Conservation (phyloP, 2,888 invertebrate genomes). For the Apamea anceps region DNA sequence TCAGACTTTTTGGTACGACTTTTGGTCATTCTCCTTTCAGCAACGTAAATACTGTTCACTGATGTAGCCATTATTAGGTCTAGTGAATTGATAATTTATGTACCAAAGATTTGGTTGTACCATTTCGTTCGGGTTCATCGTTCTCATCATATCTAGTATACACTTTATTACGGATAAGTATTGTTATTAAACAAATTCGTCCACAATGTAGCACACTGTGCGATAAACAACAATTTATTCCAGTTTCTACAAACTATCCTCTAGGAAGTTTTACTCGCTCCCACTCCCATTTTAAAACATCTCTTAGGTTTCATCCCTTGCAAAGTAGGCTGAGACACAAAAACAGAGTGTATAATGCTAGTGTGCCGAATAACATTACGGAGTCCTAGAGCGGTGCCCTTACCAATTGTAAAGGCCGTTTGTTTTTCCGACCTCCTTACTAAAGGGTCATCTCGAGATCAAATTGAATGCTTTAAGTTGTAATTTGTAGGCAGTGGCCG, state of each 20-base stretch:
- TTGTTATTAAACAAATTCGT: not conserved
- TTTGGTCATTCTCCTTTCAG: too few relatives aligned
- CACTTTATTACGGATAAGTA: not conserved
- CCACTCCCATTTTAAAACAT: conserved; percentile 11
- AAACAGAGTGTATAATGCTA: conserved; percentile 65
- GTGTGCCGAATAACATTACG: conserved; percentile 65
- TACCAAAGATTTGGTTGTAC: too few relatives aligned
- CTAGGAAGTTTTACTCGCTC: not conserved
- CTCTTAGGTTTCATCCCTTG: conserved; percentile 48
- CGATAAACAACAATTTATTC: not conserved
- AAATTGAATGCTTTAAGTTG: conserved; percentile 54
- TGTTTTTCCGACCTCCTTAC: conserved; percentile 59
- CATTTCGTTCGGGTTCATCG: not conserved
- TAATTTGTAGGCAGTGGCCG: conserved; percentile 57
- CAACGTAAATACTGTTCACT: too few relatives aligned
- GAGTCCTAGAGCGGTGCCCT: conserved; percentile 52
- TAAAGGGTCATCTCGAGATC: conserved; percentile 59
- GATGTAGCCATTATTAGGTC: too few relatives aligned
- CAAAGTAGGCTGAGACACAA: conserved; percentile 64
- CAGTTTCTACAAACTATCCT: not conserved
- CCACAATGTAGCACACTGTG: not conserved
- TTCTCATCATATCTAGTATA: not conserved
- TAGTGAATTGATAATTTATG: not conserved
- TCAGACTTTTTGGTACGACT: too few relatives aligned
- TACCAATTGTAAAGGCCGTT: conserved; percentile 57